Percentiles rank a stretch among this genome's conserved stretches.
Conservation (phyloP, 1,140 invertebrate genomes). For the Kradibia gibbosae region DNA sequence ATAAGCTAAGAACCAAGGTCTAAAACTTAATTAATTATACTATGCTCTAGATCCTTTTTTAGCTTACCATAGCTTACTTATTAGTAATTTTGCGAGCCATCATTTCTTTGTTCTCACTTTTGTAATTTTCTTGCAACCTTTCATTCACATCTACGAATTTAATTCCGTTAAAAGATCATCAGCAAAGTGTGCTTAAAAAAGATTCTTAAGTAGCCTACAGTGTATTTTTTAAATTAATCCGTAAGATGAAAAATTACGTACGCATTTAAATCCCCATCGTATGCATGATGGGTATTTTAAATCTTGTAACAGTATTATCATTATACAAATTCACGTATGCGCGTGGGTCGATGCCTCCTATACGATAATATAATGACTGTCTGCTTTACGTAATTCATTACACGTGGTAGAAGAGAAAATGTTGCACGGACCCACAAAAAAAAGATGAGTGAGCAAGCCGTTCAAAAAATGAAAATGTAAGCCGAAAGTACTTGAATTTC, state of each 20-base stretch:
- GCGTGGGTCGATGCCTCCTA: not conserved
- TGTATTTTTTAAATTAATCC: not conserved
- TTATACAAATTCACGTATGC: not conserved
- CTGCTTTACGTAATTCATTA: slow-evolving; percentile 29
- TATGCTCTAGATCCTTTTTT: slow-evolving; percentile 18
- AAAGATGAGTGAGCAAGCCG: not conserved
- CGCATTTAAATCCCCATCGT: no score
- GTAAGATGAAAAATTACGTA: not conserved
- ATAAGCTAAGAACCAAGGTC: not conserved
- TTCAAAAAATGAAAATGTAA: not conserved
- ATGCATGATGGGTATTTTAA: not conserved
- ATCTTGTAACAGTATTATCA: not conserved
- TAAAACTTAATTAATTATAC: not conserved
- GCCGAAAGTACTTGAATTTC: slow-evolving; percentile 23
- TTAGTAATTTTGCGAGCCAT: not conserved
- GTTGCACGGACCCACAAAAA: not conserved
- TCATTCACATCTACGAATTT: not conserved
- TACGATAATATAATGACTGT: slow-evolving; percentile 6
- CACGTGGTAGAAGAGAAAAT: slow-evolving; percentile 14
- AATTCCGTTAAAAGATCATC: no score
- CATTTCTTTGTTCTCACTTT: slow-evolving; percentile 21
- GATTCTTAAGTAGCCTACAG: no score
- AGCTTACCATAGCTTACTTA: not conserved
- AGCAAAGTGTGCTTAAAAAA: no score
- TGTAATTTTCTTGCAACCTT: not conserved